phyloP scores from a whole-genome alignment of 2,113 vertebrate genomes.

The Malurus melanocephalus region DNA sequence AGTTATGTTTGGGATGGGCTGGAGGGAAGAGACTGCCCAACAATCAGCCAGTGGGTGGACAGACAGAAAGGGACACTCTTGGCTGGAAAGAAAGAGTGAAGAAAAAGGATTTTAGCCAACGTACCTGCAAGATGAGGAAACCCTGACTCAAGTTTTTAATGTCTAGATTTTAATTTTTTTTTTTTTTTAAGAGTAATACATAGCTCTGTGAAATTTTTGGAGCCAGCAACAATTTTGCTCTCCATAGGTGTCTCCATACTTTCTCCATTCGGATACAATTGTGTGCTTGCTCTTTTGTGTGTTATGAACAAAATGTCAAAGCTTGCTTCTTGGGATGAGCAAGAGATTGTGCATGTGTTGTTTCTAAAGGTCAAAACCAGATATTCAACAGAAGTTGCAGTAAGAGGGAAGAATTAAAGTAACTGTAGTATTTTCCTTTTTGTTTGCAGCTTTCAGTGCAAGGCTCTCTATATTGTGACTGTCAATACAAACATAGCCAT shows the following conservation, averaged over 20 bases:
- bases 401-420: neutral
- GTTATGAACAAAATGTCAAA: neutral
- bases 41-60: neutral
- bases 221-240: neutral
- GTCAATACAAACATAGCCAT: neutral
- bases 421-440: neutral
- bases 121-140: neutral
- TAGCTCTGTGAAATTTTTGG: neutral
- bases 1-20: neutral
- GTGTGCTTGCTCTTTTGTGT: neutral
- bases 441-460: neutral
- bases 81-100: neutral
- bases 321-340: neutral
- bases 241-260: neutral
- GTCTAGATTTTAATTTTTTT: neutral
- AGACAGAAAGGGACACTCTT: neutral
- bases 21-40: fast-evolving
- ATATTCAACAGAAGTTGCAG: neutral
- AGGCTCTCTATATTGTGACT: neutral
- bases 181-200: neutral
- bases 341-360: neutral
- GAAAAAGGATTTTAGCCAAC: neutral
- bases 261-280: neutral
- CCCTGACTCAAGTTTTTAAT: neutral
- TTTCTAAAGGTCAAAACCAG: neutral